Conservation (phyloP, 1,140 invertebrate species). For the Bombus sylvicola region DNA sequence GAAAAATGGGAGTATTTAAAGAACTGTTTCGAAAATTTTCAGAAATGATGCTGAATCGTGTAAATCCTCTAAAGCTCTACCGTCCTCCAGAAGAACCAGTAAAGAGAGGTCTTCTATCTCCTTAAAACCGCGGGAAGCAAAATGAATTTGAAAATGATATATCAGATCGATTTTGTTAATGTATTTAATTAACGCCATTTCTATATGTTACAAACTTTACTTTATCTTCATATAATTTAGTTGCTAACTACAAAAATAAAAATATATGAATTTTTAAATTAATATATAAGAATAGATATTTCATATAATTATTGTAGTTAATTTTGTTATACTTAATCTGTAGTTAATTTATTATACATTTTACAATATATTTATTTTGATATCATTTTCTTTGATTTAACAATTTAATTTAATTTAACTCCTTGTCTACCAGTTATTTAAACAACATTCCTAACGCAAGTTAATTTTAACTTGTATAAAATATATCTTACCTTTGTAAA, state of each 20-base stretch:
- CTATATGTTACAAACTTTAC: neutral
- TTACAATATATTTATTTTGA: neutral
- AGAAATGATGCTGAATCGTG: constrained; percentile 12
- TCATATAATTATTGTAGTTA: neutral
- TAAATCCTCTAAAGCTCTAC: constrained; percentile 16
- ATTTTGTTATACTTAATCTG: neutral
- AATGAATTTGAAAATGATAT: neutral
- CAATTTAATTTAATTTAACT: neutral
- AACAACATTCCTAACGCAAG: neutral
- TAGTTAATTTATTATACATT: neutral
- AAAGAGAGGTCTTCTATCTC: neutral
- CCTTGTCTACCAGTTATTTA: neutral
- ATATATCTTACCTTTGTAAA: neutral
- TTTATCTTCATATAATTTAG: neutral
- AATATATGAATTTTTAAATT: neutral
- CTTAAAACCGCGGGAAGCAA: neutral
- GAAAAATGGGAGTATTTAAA: too few species aligned
- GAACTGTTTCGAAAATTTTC: neutral
- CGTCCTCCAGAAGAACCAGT: constrained; percentile 1
- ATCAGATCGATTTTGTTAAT: neutral
- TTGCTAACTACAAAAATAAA: neutral
- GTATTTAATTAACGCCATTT: neutral
- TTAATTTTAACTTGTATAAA: neutral
- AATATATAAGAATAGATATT: neutral
- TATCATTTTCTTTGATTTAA: neutral